Evolutionary conservation across 2,888 invertebrate genomes (phyloP).

Genomic region (Macrophya annulata): DNA sequence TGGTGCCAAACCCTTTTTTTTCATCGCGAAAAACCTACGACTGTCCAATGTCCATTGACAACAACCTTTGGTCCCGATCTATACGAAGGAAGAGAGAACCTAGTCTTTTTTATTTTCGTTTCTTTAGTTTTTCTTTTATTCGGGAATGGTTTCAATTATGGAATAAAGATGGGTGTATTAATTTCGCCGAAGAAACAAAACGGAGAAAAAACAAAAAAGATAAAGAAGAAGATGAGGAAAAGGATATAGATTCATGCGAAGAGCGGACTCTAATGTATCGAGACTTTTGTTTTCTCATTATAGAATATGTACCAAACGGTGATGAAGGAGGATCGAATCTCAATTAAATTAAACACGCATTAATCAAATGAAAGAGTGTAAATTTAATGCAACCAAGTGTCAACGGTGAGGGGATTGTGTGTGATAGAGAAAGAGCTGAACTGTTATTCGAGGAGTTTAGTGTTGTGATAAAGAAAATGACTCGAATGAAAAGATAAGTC

Average conservation of each 20-base stretch:
- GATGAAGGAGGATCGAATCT: slow-evolving; percentile 13
- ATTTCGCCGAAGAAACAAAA: slow-evolving; percentile 3
- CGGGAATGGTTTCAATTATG: not conserved
- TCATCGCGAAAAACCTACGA: slow-evolving; percentile 8
- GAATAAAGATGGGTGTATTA: not conserved
- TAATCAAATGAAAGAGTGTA: not conserved
- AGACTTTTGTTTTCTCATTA: not conserved
- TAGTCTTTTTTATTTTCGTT: not conserved
- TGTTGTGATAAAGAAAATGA: not conserved
- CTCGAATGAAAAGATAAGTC: not conserved
- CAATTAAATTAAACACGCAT: not conserved
- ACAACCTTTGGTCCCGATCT: slow-evolving; percentile 32
- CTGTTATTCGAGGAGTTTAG: not conserved
- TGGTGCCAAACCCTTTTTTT: slow-evolving; percentile 35
- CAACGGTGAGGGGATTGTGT: not conserved
- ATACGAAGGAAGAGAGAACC: not conserved
- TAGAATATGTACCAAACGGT: not conserved
- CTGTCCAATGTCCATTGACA: slow-evolving; percentile 52
- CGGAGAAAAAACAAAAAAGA: not conserved
- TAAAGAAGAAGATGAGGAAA: not conserved
- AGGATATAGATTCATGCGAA: not conserved
- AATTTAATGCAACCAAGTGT: not conserved
- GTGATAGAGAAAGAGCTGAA: not conserved
- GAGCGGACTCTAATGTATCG: not conserved
- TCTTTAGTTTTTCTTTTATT: not conserved